Percentiles rank a stretch among this genome's conserved stretches.
Conservation (phyloP, 2,888 invertebrate species). For the Fragum sueziense region DNA sequence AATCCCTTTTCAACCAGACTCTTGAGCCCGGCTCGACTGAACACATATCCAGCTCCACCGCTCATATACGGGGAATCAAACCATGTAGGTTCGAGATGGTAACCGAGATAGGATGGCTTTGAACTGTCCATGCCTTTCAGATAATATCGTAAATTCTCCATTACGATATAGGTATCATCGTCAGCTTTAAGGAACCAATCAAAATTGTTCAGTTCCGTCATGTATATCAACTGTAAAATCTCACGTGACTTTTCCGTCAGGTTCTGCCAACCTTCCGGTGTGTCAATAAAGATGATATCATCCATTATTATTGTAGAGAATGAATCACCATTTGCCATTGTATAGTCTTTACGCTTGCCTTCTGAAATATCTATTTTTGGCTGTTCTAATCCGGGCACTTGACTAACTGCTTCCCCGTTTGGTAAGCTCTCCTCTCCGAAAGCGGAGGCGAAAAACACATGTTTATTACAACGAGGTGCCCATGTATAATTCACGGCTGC, state of each 20-base stretch:
- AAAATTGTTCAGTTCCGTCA: conserved; percentile 50
- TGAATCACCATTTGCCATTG: conserved; percentile 40
- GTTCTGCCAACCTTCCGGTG: conserved; percentile 58
- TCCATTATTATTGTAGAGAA: conserved; percentile 51
- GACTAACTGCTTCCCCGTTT: conserved; percentile 14
- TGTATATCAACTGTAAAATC: conserved; percentile 47
- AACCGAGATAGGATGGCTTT: conserved; percentile 51
- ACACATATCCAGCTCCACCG: conserved; percentile 60
- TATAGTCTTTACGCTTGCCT: conserved; percentile 43
- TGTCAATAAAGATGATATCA: conserved; percentile 56
- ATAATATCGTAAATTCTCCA: conserved; percentile 55
- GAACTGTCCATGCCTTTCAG: conserved; percentile 35
- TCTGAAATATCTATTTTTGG: conserved; percentile 38
- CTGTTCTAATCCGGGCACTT: conserved; percentile 10
- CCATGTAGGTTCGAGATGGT: conserved; percentile 55
- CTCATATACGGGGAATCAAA: conserved; percentile 61
- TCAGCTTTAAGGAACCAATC: conserved; percentile 63
- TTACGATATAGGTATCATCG: conserved; percentile 58
- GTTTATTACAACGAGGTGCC: conserved; percentile 60
- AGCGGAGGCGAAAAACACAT: conserved; percentile 55
- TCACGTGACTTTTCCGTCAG: conserved; percentile 55
- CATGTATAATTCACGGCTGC: conserved; percentile 59
- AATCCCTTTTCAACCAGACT: conserved; percentile 51
- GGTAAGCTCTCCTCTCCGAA: conserved; percentile 43
- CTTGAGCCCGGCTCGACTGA: conserved; percentile 50